Conservation (phyloP, 2,113 vertebrate genomes). For the Rynchops niger region DNA sequence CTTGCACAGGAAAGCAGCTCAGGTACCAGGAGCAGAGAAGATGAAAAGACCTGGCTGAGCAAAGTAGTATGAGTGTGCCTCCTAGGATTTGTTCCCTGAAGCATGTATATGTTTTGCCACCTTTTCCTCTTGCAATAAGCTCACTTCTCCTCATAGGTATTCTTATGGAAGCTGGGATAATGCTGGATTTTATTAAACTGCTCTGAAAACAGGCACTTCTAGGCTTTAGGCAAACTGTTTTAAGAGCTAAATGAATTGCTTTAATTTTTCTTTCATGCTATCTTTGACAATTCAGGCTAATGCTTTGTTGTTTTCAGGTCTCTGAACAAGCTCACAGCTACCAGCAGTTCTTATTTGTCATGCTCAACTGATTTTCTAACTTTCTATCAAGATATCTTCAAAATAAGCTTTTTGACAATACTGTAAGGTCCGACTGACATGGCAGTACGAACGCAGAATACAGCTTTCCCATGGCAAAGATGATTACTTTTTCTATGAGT, state of each 20-base stretch:
- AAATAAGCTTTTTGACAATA: neutral
- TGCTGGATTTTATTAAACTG: neutral
- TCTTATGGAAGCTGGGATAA: neutral
- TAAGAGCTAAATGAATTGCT: neutral
- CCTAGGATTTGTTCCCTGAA: neutral
- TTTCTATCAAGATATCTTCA: neutral
- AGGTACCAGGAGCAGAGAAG: neutral
- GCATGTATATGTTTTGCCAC: neutral
- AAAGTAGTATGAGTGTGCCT: neutral
- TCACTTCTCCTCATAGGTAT: neutral
- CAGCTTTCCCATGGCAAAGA: neutral
- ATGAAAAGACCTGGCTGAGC: neutral
- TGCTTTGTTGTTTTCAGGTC: neutral
- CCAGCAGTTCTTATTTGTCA: neutral
- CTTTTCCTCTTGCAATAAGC: neutral
- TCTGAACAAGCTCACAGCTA: neutral
- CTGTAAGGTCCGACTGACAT: neutral
- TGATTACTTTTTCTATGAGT: neutral
- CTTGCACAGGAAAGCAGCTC: neutral
- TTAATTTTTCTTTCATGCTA: neutral
- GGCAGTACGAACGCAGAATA: neutral
- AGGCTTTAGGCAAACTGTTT: neutral
- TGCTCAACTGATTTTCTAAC: neutral
- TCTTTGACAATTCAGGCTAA: neutral
- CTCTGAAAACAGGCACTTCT: neutral